Evolutionary conservation across 2,888 invertebrate genomes (phyloP), one percentile per base, ranked within the genome.

Genomic region (Horisme vitalbata): DNA sequence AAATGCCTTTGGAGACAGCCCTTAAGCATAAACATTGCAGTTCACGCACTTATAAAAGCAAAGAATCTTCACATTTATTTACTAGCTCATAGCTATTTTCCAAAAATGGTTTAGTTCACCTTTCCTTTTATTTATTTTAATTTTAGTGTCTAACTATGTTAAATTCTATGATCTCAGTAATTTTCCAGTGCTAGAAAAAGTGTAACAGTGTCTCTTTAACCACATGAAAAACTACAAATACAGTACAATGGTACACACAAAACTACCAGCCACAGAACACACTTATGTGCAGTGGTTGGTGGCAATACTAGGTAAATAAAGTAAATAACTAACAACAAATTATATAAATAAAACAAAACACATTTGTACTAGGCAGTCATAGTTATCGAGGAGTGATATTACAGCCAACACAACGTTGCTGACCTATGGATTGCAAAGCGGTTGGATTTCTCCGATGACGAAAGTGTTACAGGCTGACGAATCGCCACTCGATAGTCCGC

Each of bases 381-480:
- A 55, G 46, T 39, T 30, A 43, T 28, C 11, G 18, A 61, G 54
- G 60, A 63, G 61, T 49, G 38, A 52, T 37, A 36, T 75, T 75
- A 21, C 71, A 90, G 90, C 78, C 0, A 85, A 85, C 54, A 57
- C 82, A 23, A 75, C 83, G 12, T 56, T 84, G 30, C 68, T 89
- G 51, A 80, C 77, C 13, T 78, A 85, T 47, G 90, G 90, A 3
- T 66, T 81, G 13, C 80, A 81, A 50, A 65, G 77, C 1, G 90
- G 87, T 12, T 90, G 88, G 85, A 70, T 86, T 7, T 87, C 90
- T 2, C 85, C 89, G 6, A 82, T 83, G 56, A 71, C 83, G 26
- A 75, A 78, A 9, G 58, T 78, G 21, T 65, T 90, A 45, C 70
- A 80, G 47, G 78, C 83, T 1, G 61, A 66, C 9, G 34, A 52